Conservation (phyloP, 2,888 invertebrate species). For the Poecilus cupreus region DNA sequence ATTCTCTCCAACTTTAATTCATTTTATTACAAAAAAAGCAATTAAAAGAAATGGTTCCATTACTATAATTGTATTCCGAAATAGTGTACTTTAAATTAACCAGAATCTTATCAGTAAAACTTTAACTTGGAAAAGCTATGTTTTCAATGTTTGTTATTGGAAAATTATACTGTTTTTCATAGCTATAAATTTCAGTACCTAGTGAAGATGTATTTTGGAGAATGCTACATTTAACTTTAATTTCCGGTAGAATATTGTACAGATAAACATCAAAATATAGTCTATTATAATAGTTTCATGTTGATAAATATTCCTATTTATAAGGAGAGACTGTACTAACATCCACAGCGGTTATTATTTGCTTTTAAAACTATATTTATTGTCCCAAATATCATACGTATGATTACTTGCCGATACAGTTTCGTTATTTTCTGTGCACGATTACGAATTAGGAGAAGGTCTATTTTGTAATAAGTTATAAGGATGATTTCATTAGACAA, state of each 20-base stretch:
- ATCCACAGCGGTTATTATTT: neutral
- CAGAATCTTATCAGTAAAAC: neutral
- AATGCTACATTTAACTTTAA: conserved; percentile 20
- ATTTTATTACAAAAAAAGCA: too few relatives aligned
- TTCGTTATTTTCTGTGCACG: neutral
- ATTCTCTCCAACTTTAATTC: too few relatives aligned
- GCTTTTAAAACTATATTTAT: neutral
- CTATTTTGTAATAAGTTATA: too few relatives aligned
- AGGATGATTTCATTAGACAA: neutral
- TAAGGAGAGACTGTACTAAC: neutral
- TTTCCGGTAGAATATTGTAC: neutral
- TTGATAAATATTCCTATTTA: too few relatives aligned
- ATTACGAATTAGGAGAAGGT: too few relatives aligned
- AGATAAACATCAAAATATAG: too few relatives aligned
- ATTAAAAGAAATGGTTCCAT: too few relatives aligned
- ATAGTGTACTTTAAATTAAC: too few relatives aligned
- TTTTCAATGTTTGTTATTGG: neutral
- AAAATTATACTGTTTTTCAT: neutral
- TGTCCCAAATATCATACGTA: neutral
- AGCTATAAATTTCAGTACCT: neutral
- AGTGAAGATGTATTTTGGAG: neutral
- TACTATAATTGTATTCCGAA: too few relatives aligned
- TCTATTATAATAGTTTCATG: too few relatives aligned
- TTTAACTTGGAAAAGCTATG: neutral
- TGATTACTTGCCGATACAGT: neutral